A percentile compares a stretch with the other conserved stretches of the same genome.
These are phyloP conservation scores for Luscinia luscinia DNA, from an alignment of 2,797 vertebrate species.

Conservation along the genomic window DNA sequence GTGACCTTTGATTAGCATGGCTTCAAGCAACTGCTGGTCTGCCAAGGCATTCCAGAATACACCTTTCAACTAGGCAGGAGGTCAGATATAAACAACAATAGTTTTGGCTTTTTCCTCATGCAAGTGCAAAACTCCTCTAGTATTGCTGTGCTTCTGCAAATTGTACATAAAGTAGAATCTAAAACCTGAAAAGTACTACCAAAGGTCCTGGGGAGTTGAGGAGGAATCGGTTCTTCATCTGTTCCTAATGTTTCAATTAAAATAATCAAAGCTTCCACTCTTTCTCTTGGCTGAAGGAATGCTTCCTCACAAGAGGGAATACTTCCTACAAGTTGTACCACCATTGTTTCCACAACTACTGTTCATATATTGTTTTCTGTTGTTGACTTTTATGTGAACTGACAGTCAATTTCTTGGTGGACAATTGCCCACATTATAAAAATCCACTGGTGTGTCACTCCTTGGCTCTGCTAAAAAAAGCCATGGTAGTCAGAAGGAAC, in stretches of 20 bases:
- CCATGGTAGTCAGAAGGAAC: neutral
- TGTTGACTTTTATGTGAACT: constrained; percentile 11
- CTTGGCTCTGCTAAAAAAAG: constrained; percentile 5
- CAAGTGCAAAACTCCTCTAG: neutral
- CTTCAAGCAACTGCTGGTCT: neutral
- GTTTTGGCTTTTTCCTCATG: fast-evolving
- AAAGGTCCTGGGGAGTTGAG: neutral
- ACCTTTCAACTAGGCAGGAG: neutral
- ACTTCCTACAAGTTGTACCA: neutral
- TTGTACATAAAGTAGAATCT: neutral
- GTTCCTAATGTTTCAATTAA: neutral
- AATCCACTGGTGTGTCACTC: constrained; percentile 22
- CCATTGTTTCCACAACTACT: neutral
- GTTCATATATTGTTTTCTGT: neutral
- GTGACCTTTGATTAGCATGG: constrained; percentile 2
- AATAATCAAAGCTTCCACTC: neutral
- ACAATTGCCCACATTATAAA: constrained; percentile 26
- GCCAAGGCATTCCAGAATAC: neutral
- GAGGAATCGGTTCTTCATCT: neutral
- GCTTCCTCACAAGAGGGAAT: neutral
- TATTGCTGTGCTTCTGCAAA: neutral
- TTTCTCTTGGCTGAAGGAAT: neutral
- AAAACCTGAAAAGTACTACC: neutral
- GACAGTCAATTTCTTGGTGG: constrained; percentile 27
- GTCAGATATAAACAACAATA: neutral